Evolutionary conservation across 1,140 invertebrate species (phyloP).

Genomic region (Lutraria rhynchaena): DNA sequence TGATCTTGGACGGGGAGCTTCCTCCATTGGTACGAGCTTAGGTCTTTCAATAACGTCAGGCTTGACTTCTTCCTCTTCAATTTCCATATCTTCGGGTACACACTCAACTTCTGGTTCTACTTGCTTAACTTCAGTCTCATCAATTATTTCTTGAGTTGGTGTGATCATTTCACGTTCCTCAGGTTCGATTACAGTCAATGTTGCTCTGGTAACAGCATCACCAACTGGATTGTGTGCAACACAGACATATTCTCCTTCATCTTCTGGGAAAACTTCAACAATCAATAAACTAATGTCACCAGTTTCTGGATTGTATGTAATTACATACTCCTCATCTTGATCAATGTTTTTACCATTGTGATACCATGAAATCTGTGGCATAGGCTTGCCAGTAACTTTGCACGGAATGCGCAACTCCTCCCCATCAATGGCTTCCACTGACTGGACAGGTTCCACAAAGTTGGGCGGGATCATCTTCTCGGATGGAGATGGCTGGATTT

Average conservation of each 20-base stretch:
- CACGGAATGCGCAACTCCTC: constrained; percentile 77
- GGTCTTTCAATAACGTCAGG: constrained; percentile 63
- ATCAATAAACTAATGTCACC: constrained; percentile 81
- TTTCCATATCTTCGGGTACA: constrained; percentile 62
- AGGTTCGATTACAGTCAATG: constrained; percentile 78
- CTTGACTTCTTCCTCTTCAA: constrained; percentile 67
- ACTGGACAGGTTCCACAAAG: constrained; percentile 72
- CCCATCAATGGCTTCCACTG: constrained; percentile 76
- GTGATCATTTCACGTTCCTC: constrained; percentile 79
- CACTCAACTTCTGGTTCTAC: constrained; percentile 51
- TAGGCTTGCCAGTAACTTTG: constrained; percentile 77
- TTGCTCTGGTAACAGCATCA: constrained; percentile 88
- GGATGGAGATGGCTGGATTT: constrained; percentile 69
- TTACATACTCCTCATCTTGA: constrained; percentile 81
- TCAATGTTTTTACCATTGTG: constrained; percentile 81
- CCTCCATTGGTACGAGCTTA: constrained; percentile 48
- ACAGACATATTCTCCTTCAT: constrained; percentile 86
- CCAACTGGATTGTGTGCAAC: constrained; percentile 93
- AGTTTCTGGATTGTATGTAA: constrained; percentile 79
- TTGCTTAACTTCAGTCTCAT: constrained; percentile 59
- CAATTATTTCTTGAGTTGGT: constrained; percentile 25
- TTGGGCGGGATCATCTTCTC: constrained; percentile 78
- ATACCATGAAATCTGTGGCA: constrained; percentile 80
- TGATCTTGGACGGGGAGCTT: constrained; percentile 19
- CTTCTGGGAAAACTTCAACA: constrained; percentile 82